phyloP scores from a whole-genome alignment of 2,113 vertebrate species.

The Leucoraja erinaceus region DNA sequence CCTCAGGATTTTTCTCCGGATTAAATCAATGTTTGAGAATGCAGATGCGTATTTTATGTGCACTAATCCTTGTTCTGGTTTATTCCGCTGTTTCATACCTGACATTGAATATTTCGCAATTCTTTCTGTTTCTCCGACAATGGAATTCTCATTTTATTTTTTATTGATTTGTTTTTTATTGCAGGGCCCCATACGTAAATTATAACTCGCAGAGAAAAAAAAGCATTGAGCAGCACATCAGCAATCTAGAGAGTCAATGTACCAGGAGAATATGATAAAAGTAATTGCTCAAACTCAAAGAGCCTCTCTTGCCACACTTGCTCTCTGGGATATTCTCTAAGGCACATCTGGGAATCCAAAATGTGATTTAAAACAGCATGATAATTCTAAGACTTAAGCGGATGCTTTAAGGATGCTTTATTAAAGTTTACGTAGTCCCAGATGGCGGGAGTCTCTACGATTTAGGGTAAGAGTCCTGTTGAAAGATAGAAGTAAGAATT shows the following conservation, averaged over 20 bases:
- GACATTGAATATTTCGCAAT: not conserved
- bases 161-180: conserved; percentile 14
- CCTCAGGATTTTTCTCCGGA: no score
- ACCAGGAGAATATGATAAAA: not conserved
- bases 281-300: not conserved
- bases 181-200: not conserved
- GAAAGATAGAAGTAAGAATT: not conserved
- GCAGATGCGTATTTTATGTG: not conserved
- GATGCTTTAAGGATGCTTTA: not conserved
- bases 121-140: not conserved
- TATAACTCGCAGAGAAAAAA: not conserved
- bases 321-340: not conserved
- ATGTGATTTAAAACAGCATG: conserved; percentile 5
- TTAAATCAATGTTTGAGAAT: not conserved
- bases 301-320: not conserved
- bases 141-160: conserved; percentile 14
- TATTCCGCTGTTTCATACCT: not conserved
- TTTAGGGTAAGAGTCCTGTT: not conserved
- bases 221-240: not conserved
- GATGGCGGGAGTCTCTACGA: not conserved
- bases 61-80: not conserved
- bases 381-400: not conserved
- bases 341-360: not conserved
- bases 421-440: not conserved
- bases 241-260: not conserved